phyloP scores from a whole-genome alignment of 2,888 invertebrate genomes.

The Dryobotodes eremita region DNA sequence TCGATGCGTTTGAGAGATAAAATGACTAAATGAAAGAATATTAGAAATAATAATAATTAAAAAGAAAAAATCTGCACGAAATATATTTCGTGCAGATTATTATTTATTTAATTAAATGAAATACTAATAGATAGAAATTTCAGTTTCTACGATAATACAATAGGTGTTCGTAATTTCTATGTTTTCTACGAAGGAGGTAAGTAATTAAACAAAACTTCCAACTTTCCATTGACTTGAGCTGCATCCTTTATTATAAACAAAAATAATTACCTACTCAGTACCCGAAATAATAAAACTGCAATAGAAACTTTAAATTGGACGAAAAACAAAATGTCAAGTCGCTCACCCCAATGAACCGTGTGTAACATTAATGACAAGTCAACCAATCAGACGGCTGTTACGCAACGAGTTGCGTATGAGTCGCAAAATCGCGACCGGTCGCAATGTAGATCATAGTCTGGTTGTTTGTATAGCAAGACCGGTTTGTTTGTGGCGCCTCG shows the following conservation, averaged over 20 bases:
- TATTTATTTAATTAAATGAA: neutral
- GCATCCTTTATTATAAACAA: neutral
- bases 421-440: constrained; percentile 77
- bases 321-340: neutral
- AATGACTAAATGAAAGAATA: neutral
- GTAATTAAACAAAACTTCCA: neutral
- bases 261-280: neutral
- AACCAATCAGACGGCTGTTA: constrained; percentile 73
- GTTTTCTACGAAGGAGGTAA: neutral
- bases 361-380: constrained; percentile 67
- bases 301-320: neutral
- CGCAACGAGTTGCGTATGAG: constrained; percentile 75
- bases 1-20: neutral
- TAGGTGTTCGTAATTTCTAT: neutral
- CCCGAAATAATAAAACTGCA: neutral
- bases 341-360: constrained; percentile 41
- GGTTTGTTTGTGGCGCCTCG: constrained; percentile 44
- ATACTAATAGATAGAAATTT: neutral
- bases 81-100: neutral
- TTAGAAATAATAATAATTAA: too few relatives aligned
- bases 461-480: constrained; percentile 51
- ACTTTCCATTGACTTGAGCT: neutral
- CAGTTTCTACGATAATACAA: neutral
- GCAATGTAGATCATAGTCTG: constrained; percentile 72
- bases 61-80: too few relatives aligned